A percentile compares a stretch with the other conserved stretches of the same genome.
Evolutionary conservation across 2,113 vertebrate species (phyloP).

Genomic region (Steatornis caripensis): DNA sequence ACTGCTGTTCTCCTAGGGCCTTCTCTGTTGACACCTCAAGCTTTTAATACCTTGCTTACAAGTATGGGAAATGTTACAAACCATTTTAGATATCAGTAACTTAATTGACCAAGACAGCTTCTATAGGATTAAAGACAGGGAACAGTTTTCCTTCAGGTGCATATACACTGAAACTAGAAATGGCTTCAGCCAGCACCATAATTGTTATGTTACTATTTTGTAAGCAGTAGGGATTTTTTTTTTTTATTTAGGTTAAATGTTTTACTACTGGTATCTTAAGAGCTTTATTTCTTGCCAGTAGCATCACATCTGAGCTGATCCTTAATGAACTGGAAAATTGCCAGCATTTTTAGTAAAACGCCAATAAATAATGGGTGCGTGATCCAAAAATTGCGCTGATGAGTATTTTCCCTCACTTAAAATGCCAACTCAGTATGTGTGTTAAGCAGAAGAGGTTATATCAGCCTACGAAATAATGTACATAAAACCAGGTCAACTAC

Average conservation of each 20-base stretch:
- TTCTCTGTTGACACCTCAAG: not conserved
- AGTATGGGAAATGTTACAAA: fast-evolving
- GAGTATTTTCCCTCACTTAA: not conserved
- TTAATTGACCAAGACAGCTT: not conserved
- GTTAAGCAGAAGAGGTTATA: not conserved
- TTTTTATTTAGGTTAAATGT: conserved; percentile 23
- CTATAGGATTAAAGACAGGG: not conserved
- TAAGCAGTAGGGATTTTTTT: not conserved
- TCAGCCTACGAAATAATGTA: not conserved
- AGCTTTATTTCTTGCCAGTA: conserved; percentile 17
- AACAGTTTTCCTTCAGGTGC: not conserved
- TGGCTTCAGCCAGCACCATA: not conserved
- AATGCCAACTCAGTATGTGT: not conserved
- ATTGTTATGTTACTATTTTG: not conserved
- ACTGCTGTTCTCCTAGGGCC: not conserved
- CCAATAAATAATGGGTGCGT: not conserved
- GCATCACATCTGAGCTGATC: not conserved
- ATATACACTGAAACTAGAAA: not conserved
- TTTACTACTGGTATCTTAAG: not conserved
- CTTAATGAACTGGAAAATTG: conserved; percentile 51
- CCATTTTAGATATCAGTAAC: not conserved
- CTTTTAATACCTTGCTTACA: not conserved
- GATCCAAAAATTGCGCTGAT: not conserved
- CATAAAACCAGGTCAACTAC: not conserved
- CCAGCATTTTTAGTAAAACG: conserved; percentile 1